These are phyloP conservation scores for Drosophila tani DNA, from an alignment of 1,140 invertebrate species.

Conservation along the genomic window DNA sequence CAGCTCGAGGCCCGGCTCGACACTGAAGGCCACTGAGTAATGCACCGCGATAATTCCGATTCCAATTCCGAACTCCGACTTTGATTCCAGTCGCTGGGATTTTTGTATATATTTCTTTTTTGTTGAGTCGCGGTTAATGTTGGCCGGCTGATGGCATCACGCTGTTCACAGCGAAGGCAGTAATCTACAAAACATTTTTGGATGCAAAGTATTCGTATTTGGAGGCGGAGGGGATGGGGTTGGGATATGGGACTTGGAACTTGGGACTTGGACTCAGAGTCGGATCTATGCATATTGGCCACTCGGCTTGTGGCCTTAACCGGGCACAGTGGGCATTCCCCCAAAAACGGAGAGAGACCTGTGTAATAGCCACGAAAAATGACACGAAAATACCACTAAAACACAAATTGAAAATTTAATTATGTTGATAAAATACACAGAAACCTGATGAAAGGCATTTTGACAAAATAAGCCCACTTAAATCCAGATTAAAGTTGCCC, in stretches of 20 bases:
- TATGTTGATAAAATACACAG: slow-evolving; percentile 9
- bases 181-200: slow-evolving; percentile 41
- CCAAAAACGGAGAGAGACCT: neutral
- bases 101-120: too few species aligned
- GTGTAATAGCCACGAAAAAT: neutral
- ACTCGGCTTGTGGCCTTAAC: slow-evolving; percentile 35
- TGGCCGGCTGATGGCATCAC: slow-evolving; percentile 59
- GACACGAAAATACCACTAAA: slow-evolving; percentile 8
- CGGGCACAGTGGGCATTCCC: slow-evolving; percentile 41
- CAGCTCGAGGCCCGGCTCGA: slow-evolving; percentile 14
- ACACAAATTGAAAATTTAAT: slow-evolving; percentile 44
- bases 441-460: slow-evolving; percentile 3
- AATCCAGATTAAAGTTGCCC: slow-evolving; percentile 25
- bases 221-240: neutral
- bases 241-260: neutral
- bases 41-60: slow-evolving; percentile 42
- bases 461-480: slow-evolving; percentile 21
- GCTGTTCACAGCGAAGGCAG: slow-evolving; percentile 65
- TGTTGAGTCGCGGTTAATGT: slow-evolving; percentile 18
- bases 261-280: neutral
- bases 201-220: slow-evolving; percentile 33
- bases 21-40: slow-evolving; percentile 52
- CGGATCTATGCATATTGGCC: slow-evolving; percentile 38
- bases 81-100: slow-evolving; percentile 9
- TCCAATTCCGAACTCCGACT: slow-evolving; percentile 4